These are phyloP conservation scores for western clawed frog (Xenopus tropicalis) DNA, from an alignment of 2,113 vertebrate species.

Conservation along the genomic window DNA sequence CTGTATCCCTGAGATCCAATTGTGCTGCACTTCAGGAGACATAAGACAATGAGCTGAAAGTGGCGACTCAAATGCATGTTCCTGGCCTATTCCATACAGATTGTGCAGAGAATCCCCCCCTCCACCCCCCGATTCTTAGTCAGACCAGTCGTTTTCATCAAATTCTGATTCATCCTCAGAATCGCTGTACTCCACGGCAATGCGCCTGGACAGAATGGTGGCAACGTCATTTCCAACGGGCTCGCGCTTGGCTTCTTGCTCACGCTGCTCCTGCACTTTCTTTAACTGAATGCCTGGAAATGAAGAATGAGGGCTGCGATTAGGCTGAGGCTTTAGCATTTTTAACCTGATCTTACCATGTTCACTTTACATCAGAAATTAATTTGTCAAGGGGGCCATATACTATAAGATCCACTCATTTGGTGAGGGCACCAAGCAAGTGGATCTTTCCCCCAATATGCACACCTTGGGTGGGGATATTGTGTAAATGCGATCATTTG, in stretches of 20 bases:
- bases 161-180: constrained; percentile 94
- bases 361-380: too few species aligned
- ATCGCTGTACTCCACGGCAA: constrained; percentile 95
- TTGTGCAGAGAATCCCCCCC: too few species aligned
- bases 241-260: constrained; percentile 91
- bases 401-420: too few species aligned
- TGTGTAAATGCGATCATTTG: too few species aligned
- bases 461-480: too few species aligned
- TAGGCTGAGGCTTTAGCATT: too few species aligned
- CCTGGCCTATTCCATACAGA: neutral
- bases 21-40: neutral
- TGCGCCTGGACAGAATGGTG: constrained; percentile 91
- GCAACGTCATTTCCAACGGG: constrained; percentile 93
- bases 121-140: constrained; percentile 62
- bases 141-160: constrained; percentile 96
- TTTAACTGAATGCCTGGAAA: constrained; percentile 91
- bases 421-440: too few species aligned
- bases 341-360: too few species aligned
- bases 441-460: too few species aligned
- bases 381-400: too few species aligned
- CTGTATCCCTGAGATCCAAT: constrained; percentile 4
- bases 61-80: neutral
- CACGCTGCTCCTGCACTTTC: constrained; percentile 96
- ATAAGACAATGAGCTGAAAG: neutral
- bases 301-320: too few species aligned